phyloP scores from a whole-genome alignment of 2,113 vertebrate species.

The Sprattus sprattus region DNA sequence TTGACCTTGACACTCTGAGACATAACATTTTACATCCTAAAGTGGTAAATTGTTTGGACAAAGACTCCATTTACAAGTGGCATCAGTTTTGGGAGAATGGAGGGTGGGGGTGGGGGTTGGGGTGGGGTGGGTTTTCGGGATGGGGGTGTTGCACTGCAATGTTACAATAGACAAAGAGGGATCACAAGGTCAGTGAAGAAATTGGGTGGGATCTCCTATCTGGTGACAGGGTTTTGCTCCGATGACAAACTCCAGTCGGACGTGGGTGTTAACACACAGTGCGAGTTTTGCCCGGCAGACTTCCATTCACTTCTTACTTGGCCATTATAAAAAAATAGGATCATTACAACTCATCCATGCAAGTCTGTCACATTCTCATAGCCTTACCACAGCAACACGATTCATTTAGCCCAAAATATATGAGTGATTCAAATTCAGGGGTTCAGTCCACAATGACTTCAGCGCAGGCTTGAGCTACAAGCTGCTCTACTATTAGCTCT shows the following conservation, averaged over 20 bases:
- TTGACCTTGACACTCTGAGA: background rate
- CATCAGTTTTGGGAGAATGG: background rate
- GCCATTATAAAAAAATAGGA: background rate
- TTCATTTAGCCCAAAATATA: background rate
- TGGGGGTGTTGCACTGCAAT: background rate
- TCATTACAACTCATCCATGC: background rate
- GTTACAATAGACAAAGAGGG: constrained; percentile 41
- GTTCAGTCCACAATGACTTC: background rate
- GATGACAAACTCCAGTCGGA: background rate
- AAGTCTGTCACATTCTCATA: background rate
- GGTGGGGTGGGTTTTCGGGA: background rate
- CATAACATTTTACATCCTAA: background rate
- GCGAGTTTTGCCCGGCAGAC: background rate
- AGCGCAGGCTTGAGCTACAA: background rate
- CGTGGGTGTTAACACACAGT: background rate
- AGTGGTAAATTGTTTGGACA: constrained; percentile 28
- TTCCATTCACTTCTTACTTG: background rate
- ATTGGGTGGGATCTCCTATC: background rate
- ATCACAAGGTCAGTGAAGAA: constrained; percentile 3
- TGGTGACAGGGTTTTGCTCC: background rate
- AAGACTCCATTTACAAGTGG: constrained; percentile 32
- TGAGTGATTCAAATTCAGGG: background rate
- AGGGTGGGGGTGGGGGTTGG: background rate
- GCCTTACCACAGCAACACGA: too few species aligned
- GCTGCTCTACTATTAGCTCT: background rate